Percentiles rank a stretch among this genome's conserved stretches.
phyloP scores from a whole-genome alignment of 1,140 invertebrate genomes.

The Cataglyphis hispanica region DNA sequence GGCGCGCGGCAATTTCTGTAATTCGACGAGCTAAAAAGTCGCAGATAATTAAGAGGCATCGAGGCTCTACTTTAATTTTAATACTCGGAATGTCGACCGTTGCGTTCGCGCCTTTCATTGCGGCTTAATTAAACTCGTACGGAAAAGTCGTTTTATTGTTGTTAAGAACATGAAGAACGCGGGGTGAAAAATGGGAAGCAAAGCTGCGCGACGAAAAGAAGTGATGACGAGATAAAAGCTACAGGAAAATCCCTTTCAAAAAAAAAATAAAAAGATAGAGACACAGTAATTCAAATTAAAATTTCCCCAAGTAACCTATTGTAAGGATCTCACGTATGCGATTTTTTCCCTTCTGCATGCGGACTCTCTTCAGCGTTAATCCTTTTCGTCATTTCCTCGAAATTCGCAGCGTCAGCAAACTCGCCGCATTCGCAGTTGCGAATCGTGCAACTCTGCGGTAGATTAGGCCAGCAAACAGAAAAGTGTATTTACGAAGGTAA shows the following conservation, averaged over 20 bases:
- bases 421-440: constrained; percentile 7
- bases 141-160: constrained; percentile 60
- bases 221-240: background rate
- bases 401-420: constrained; percentile 33
- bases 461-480: constrained; percentile 48
- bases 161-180: constrained; percentile 19
- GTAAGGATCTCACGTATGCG: constrained; percentile 9
- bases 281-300: background rate
- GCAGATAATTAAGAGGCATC: constrained; percentile 46
- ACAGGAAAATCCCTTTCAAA: background rate
- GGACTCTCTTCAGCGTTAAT: constrained; percentile 30
- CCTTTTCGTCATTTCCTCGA: constrained; percentile 20
- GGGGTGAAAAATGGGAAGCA: background rate
- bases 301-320: background rate
- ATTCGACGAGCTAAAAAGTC: constrained; percentile 17
- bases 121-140: constrained; percentile 54
- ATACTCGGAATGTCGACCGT: constrained; percentile 1
- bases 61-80: constrained; percentile 66
- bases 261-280: background rate
- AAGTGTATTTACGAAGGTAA: constrained; percentile 58
- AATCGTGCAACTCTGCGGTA: background rate
- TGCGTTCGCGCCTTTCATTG: background rate
- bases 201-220: background rate
- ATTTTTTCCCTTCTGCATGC: background rate
- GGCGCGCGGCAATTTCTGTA: background rate